phyloP scores from a whole-genome alignment of 2,797 vertebrate species.

The Euthynnus affinis region DNA sequence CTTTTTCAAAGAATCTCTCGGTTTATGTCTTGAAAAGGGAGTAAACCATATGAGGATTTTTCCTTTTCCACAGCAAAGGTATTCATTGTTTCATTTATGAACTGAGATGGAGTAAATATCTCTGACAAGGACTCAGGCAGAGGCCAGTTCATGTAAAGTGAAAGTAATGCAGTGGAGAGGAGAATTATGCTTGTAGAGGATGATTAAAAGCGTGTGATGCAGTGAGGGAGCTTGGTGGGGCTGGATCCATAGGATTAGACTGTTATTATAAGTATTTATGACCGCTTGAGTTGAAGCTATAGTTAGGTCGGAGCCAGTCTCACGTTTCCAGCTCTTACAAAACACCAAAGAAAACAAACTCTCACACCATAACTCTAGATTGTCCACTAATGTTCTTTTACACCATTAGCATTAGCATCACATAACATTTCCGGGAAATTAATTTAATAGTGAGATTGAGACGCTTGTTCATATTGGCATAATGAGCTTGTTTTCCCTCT shows the following conservation, averaged over 20 bases:
- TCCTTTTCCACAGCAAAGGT: neutral
- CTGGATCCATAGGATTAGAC: conserved; percentile 75
- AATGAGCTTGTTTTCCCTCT: conserved; percentile 12
- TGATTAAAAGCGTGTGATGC: conserved; percentile 43
- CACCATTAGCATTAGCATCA: neutral
- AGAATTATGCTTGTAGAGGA: conserved; percentile 40
- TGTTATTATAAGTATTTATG: conserved; percentile 71
- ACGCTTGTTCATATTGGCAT: neutral
- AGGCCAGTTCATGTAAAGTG: conserved; percentile 19
- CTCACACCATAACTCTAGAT: neutral
- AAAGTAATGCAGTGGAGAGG: conserved; percentile 50
- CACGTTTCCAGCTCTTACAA: conserved; percentile 6
- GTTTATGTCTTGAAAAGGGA: neutral
- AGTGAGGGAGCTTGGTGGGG: conserved; percentile 34
- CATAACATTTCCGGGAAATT: neutral
- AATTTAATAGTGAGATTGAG: neutral
- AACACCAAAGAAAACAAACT: conserved; percentile 6
- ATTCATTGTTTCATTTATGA: neutral
- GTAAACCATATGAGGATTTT: neutral
- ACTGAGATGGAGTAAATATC: neutral
- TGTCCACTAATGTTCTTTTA: neutral
- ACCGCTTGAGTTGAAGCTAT: conserved; percentile 60
- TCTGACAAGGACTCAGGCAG: neutral
- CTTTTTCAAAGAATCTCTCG: neutral
- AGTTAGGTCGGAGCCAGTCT: conserved; percentile 29